Percentiles rank a stretch among this genome's conserved stretches.
Conservation (phyloP, 2,888 invertebrate species). For the Thereva nobilitata region DNA sequence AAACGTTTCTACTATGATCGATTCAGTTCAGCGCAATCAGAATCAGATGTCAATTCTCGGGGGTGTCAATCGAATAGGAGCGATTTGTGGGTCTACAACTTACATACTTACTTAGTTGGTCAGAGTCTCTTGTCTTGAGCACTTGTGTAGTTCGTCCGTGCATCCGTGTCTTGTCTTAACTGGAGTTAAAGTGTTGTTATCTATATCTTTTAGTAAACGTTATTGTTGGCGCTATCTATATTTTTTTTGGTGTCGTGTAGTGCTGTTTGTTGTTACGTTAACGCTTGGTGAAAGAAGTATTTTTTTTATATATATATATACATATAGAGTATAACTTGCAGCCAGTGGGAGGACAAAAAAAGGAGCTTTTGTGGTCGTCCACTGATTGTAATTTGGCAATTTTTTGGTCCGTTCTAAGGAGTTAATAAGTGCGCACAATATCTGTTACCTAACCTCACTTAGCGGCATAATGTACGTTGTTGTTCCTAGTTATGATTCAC, state of each 20-base stretch:
- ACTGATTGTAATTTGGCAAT: constrained; percentile 6
- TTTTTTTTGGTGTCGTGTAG: constrained; percentile 17
- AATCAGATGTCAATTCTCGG: constrained; percentile 31
- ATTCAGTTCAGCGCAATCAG: constrained; percentile 25
- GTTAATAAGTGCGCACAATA: constrained; percentile 24
- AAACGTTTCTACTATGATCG: constrained; percentile 30
- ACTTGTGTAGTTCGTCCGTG: constrained; percentile 33
- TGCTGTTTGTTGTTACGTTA: constrained; percentile 30
- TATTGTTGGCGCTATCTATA: constrained; percentile 13
- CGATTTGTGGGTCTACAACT: not conserved
- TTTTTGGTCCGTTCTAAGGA: constrained; percentile 10
- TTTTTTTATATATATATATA: too few species aligned
- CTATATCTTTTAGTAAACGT: constrained; percentile 12
- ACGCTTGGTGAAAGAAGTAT: constrained; percentile 22
- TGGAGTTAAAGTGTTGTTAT: constrained; percentile 15
- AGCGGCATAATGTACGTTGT: constrained; percentile 21
- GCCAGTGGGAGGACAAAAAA: not conserved
- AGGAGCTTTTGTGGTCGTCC: constrained; percentile 29
- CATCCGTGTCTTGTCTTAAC: constrained; percentile 7
- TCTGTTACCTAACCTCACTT: constrained; percentile 24
- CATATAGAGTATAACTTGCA: not conserved
- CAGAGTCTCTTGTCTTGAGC: constrained; percentile 38
- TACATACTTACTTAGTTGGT: constrained; percentile 32
- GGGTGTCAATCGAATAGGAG: constrained; percentile 27
- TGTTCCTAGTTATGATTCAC: not conserved